Evolutionary conservation across 2,888 invertebrate genomes (phyloP), one percentile per base, ranked within the genome.

Genomic region (Cephus pygmeus): DNA sequence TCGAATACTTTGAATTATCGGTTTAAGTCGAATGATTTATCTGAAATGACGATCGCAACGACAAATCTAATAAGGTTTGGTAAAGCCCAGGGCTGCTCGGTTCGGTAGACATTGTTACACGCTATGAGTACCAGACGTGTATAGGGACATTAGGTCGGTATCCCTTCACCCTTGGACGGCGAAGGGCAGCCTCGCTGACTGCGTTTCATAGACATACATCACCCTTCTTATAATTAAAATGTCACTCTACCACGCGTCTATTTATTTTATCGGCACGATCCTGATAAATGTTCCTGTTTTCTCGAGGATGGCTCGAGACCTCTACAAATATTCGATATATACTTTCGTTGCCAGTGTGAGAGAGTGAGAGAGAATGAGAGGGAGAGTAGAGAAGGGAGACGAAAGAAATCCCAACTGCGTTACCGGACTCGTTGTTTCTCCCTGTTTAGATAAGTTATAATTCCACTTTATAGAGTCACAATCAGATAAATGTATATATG

Each of bases 221-320:
- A 76, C 73, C 73, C 34, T 79, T 79, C 79, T 82, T 79, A 79
- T 84, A 86, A 86, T 87, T 86, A 86, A 87, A 87, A 80, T 80
- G 82, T 83, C 83, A 83, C 76, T 83, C 79, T 79, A 78, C 76
- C 78, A 77, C 76, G 76, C 76, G 80, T 82, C 85, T 85, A 85
- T 87, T 87, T 85, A 83, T 84, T 83, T 87, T 81, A 85, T 86
- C 84, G 84, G 85, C 82, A 83, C 79, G 82, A 86, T 87, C 83
- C 85, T 88, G 87, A 88, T 87, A 85, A 88, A 88, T 88, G 87
- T 82, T 80, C 76, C 82, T 86, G 84, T 85, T 84, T 73, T 75
- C 71, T 73, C 33, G 33, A 31, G 33, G 71, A 30, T 33, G 31
- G 31, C 12, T 33, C 71, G 12, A 34, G 71, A 33, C 33, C 71